Percentiles rank a stretch among this genome's conserved stretches.
These are phyloP conservation scores for Camponotus pennsylvanicus DNA, from an alignment of 1,140 invertebrate species.

Conservation along the genomic window DNA sequence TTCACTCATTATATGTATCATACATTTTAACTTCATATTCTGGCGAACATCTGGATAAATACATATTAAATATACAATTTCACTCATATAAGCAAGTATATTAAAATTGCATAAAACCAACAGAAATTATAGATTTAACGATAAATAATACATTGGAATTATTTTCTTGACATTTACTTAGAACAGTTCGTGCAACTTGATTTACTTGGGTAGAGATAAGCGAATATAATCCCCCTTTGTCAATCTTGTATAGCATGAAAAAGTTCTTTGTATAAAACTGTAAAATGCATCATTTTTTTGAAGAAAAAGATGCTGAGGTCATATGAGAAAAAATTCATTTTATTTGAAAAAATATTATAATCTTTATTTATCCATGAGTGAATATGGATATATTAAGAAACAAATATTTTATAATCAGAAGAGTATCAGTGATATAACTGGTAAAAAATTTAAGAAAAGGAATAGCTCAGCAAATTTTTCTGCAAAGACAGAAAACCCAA, in stretches of 20 bases:
- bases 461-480: slow-evolving; percentile 58
- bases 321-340: not conserved
- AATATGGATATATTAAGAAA: not conserved
- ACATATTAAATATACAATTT: slow-evolving; percentile 75
- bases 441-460: not conserved
- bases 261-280: slow-evolving; percentile 64
- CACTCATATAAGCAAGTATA: slow-evolving; percentile 72
- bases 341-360: not conserved
- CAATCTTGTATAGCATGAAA: slow-evolving; percentile 50
- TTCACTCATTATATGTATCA: slow-evolving; percentile 27
- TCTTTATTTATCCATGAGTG: not conserved
- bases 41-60: slow-evolving; percentile 71
- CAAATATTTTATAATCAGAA: slow-evolving; percentile 2
- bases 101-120: slow-evolving; percentile 72
- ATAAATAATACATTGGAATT: slow-evolving; percentile 76
- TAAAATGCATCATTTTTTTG: slow-evolving; percentile 59
- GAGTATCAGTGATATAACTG: not conserved
- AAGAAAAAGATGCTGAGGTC: slow-evolving; percentile 64
- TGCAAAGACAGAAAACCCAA: not conserved
- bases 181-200: slow-evolving; percentile 64
- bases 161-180: slow-evolving; percentile 68
- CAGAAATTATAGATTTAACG: slow-evolving; percentile 69
- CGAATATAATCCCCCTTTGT: slow-evolving; percentile 69
- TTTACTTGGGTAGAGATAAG: slow-evolving; percentile 65
- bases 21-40: slow-evolving; percentile 66